These are phyloP conservation scores for Zaprionus camerounensis DNA, from an alignment of 1,140 invertebrate genomes.

Conservation along the genomic window DNA sequence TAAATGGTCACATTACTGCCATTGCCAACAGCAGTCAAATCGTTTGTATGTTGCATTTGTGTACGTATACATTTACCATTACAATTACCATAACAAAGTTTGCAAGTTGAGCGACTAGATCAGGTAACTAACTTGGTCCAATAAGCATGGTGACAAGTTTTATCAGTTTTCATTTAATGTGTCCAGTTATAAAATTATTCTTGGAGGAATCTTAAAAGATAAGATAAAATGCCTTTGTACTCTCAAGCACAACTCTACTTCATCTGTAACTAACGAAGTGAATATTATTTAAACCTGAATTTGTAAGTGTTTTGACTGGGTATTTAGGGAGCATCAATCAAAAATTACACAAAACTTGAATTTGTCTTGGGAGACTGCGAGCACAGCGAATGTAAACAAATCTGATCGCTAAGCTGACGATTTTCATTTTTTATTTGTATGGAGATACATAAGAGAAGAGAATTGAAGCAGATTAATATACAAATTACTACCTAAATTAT, in stretches of 20 bases:
- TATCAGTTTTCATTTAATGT: neutral
- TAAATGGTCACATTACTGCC: slow-evolving; percentile 84
- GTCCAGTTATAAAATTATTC: neutral
- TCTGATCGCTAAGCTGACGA: neutral
- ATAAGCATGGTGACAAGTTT: neutral
- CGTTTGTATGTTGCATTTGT: slow-evolving; percentile 29
- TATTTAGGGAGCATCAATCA: neutral
- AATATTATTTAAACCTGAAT: neutral
- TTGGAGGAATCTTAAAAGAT: neutral
- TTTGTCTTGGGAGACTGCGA: neutral
- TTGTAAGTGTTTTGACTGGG: neutral
- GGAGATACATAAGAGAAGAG: neutral
- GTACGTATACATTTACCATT: neutral
- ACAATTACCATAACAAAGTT: neutral
- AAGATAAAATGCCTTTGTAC: neutral
- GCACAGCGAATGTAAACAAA: neutral
- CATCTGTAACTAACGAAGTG: neutral
- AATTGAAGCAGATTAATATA: neutral
- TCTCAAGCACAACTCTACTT: neutral
- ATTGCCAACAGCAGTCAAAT: slow-evolving; percentile 82
- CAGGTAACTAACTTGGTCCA: slow-evolving; percentile 3
- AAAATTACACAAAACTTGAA: neutral
- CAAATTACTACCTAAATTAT: neutral
- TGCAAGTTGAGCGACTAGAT: neutral
- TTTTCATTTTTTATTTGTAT: neutral